A percentile compares a stretch with the other conserved stretches of the same genome.
Conservation (phyloP, 1,140 invertebrate genomes). For the Olivierus martensii region DNA sequence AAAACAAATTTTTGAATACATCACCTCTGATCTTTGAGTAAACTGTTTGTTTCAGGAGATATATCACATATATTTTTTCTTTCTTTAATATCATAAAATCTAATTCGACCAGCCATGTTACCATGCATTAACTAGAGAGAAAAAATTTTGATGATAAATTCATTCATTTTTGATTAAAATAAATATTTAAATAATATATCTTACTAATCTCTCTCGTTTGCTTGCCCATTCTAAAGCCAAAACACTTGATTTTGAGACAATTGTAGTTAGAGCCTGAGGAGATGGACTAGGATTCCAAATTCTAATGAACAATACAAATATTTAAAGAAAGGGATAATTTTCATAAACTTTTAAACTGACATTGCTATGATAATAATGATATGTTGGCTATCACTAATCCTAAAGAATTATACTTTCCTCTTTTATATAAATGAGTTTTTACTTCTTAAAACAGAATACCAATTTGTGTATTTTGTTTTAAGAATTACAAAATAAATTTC, state of each 20-base stretch:
- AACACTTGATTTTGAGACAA: conserved; percentile 41
- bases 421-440: no score
- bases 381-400: no score
- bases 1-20: no score
- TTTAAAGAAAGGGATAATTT: no score
- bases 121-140: conserved; percentile 40
- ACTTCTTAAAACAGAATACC: no score
- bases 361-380: no score
- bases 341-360: no score
- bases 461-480: no score
- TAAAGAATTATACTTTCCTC: no score
- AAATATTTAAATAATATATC: conserved; percentile 2
- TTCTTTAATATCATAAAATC: conserved; percentile 48
- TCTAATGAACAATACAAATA: conserved; percentile 2
- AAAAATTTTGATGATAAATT: background rate
- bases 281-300: conserved; percentile 20
- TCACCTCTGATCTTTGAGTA: no score
- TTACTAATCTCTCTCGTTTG: conserved; percentile 43
- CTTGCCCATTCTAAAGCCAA: conserved; percentile 48
- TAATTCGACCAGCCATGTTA: conserved; percentile 42
- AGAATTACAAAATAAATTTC: no score
- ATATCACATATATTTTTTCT: conserved; percentile 30
- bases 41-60: background rate
- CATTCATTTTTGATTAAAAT: background rate
- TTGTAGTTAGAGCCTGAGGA: conserved; percentile 40